phyloP scores from a whole-genome alignment of 2,113 vertebrate species.

The Willisornis vidua region DNA sequence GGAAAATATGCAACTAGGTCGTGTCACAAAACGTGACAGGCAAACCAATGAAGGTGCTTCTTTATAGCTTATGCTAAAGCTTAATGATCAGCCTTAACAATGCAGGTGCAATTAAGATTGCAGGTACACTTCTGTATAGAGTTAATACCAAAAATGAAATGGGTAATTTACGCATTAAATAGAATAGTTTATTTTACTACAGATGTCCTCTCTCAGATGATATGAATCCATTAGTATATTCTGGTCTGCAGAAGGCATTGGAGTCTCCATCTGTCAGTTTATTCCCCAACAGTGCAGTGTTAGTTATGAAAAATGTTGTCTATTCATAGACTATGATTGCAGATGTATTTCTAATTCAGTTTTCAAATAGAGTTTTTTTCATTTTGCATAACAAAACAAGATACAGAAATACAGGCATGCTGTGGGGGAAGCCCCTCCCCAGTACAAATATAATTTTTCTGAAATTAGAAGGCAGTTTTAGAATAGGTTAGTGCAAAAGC shows the following conservation, averaged over 20 bases:
- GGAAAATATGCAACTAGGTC: neutral
- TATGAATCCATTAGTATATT: neutral
- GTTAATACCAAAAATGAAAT: neutral
- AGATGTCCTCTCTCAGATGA: neutral
- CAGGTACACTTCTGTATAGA: neutral
- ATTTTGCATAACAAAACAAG: neutral
- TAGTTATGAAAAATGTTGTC: neutral
- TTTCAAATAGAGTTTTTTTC: neutral
- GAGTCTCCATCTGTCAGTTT: neutral
- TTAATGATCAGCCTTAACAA: neutral
- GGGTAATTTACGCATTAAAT: neutral
- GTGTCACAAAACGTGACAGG: neutral
- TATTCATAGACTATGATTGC: neutral
- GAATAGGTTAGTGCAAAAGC: neutral
- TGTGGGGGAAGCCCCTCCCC: neutral
- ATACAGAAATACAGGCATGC: neutral
- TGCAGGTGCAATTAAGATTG: neutral
- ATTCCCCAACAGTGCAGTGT: neutral
- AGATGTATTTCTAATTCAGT: neutral
- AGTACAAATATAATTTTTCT: neutral
- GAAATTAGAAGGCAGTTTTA: neutral
- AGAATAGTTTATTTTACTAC: neutral
- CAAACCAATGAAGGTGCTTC: neutral
- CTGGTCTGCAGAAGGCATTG: neutral
- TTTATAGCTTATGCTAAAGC: neutral